These are phyloP conservation scores for Junonia oenone DNA, from an alignment of 2,888 invertebrate species.

Conservation along the genomic window DNA sequence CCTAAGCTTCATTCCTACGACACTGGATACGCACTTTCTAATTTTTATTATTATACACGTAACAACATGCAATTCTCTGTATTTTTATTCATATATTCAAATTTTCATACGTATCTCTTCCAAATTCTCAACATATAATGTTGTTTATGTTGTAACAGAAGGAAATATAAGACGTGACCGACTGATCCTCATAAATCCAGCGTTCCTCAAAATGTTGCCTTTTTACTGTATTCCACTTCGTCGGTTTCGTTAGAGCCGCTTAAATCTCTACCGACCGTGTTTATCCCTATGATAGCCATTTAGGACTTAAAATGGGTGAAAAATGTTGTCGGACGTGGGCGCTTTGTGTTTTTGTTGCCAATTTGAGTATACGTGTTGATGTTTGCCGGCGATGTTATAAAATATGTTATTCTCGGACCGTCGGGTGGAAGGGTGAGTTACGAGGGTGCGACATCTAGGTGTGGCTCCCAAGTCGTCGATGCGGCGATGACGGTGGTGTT, in stretches of 20 bases:
- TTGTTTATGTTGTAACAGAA: slow-evolving; percentile 3
- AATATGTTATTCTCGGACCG: slow-evolving; percentile 20
- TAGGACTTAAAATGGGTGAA: slow-evolving; percentile 34
- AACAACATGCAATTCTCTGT: slow-evolving; percentile 4
- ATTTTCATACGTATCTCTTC: neutral
- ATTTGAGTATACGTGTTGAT: slow-evolving; percentile 23
- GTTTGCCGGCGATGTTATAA: slow-evolving; percentile 8
- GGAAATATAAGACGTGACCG: slow-evolving; percentile 26
- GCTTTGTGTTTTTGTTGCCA: slow-evolving; percentile 25
- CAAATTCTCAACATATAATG: neutral
- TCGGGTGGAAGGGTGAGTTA: slow-evolving; percentile 45
- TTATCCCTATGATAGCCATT: slow-evolving; percentile 39
- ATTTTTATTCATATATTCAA: slow-evolving; percentile 7
- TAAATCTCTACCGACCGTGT: slow-evolving; percentile 32
- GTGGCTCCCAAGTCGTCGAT: slow-evolving; percentile 58
- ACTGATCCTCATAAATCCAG: slow-evolving; percentile 33
- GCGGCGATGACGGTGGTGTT: slow-evolving; percentile 66
- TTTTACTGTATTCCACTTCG: slow-evolving; percentile 34
- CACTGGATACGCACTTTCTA: slow-evolving; percentile 25
- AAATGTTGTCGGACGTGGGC: slow-evolving; percentile 29
- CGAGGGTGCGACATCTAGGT: slow-evolving; percentile 65
- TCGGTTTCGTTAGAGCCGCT: slow-evolving; percentile 31
- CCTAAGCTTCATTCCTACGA: slow-evolving; percentile 41
- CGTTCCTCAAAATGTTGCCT: slow-evolving; percentile 30
- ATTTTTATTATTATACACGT: neutral